Conservation (phyloP, 2,113 vertebrate genomes). For the Hydrolagus affinis region DNA sequence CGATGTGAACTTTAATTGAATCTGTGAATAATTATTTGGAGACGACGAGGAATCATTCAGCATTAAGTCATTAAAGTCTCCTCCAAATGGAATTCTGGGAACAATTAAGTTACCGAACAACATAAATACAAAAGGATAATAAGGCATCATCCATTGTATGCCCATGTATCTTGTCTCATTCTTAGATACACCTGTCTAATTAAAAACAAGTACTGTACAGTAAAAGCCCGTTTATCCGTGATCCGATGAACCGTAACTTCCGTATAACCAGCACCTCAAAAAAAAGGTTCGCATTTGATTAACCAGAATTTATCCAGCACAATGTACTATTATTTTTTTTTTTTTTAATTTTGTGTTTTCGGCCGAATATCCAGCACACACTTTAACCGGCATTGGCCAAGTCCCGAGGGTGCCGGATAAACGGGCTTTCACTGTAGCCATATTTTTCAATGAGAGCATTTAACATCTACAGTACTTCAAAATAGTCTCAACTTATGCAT, state of each 20-base stretch:
- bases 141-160: constrained; percentile 1
- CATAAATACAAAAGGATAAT: constrained; percentile 27
- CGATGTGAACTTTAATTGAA: constrained; percentile 7
- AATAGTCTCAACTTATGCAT: neutral
- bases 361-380: no score
- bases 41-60: constrained; percentile 5
- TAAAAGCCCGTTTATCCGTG: no score
- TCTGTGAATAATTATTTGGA: constrained; percentile 25
- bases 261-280: no score
- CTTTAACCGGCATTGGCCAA: no score
- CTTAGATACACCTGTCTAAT: no score
- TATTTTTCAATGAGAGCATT: no score
- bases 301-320: no score
- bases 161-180: neutral
- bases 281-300: no score
- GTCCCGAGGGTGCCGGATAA: no score
- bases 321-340: neutral
- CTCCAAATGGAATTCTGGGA: constrained; percentile 14
- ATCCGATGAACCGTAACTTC: no score
- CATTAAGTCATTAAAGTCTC: constrained; percentile 2
- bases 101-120: neutral
- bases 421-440: neutral
- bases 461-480: neutral
- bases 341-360: neutral
- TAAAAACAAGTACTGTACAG: no score